phyloP scores from a whole-genome alignment of 53 echinoderm and acorn worm genomes.

The Patiria pectinifera region DNA sequence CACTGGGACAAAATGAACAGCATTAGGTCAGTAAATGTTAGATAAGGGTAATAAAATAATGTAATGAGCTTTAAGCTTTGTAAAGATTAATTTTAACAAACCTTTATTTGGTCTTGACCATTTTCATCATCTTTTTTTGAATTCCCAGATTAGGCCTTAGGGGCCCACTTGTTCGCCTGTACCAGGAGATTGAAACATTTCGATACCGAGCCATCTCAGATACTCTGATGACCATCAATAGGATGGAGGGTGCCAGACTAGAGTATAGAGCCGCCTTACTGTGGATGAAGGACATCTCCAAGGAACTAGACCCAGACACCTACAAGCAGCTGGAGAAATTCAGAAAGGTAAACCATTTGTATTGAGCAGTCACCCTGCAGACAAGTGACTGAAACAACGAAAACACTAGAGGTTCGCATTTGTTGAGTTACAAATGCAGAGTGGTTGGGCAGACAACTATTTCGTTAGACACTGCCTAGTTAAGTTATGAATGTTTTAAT shows the following conservation, averaged over 20 bases:
- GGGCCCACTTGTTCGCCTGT: conserved; percentile 88
- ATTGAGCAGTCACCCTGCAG: not conserved
- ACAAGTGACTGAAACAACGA: too few relatives aligned
- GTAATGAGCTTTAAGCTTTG: too few relatives aligned
- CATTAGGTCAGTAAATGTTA: too few relatives aligned
- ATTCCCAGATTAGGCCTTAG: conserved; percentile 77
- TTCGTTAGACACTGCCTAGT: too few relatives aligned
- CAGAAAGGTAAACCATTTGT: conserved; percentile 81
- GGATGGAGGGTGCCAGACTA: conserved; percentile 92
- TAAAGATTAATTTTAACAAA: too few relatives aligned
- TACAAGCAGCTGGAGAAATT: conserved; percentile 99
- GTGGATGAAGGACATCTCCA: conserved; percentile 99
- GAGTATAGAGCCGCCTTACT: conserved; percentile 93
- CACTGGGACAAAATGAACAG: too few relatives aligned
- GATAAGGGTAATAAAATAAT: too few relatives aligned
- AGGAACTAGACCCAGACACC: conserved; percentile 98
- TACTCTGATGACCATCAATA: conserved; percentile 96
- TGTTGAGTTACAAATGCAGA: too few relatives aligned
- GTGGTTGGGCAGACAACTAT: too few relatives aligned
- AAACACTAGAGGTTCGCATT: too few relatives aligned
- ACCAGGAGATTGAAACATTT: conserved; percentile 99
- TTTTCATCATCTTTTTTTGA: too few relatives aligned
- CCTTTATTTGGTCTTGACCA: not conserved
- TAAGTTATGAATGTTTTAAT: too few relatives aligned
- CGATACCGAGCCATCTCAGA: conserved; percentile 98